Percentiles rank a stretch among this genome's conserved stretches.
Conservation (phyloP, 2,797 vertebrate genomes). For the Sparidentex hasta region DNA sequence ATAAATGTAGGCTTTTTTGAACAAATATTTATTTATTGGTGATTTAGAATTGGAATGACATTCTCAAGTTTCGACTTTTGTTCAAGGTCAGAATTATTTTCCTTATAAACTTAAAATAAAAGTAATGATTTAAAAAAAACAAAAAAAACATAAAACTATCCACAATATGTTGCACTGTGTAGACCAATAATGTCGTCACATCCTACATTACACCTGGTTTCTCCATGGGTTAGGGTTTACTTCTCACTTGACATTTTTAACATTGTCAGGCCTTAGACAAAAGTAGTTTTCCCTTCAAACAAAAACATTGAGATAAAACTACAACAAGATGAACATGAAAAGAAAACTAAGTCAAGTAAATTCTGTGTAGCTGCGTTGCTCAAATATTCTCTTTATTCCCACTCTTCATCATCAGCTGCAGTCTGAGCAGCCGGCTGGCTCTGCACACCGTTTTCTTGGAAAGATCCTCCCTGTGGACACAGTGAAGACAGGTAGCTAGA, state of each 20-base stretch:
- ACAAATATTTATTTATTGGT: constrained; percentile 34
- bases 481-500: neutral
- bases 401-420: constrained; percentile 50
- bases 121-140: neutral
- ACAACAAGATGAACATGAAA: constrained; percentile 31
- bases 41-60: neutral
- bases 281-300: constrained; percentile 8
- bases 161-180: neutral
- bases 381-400: constrained; percentile 49
- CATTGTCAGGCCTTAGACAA: neutral
- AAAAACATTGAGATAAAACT: constrained; percentile 39
- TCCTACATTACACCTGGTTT: neutral
- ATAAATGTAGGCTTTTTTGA: constrained; percentile 18
- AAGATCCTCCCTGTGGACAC: neutral
- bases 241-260: constrained; percentile 2
- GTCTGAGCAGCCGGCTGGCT: constrained; percentile 1
- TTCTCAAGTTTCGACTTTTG: neutral
- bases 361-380: no score
- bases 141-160: neutral
- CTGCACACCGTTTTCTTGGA: neutral
- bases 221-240: neutral
- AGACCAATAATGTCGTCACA: neutral
- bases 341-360: constrained; percentile 14
- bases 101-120: constrained; percentile 7
- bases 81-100: neutral